Percentiles rank a stretch among this genome's conserved stretches.
Conservation (phyloP, 2,797 vertebrate species). For the Tangara arthus region DNA sequence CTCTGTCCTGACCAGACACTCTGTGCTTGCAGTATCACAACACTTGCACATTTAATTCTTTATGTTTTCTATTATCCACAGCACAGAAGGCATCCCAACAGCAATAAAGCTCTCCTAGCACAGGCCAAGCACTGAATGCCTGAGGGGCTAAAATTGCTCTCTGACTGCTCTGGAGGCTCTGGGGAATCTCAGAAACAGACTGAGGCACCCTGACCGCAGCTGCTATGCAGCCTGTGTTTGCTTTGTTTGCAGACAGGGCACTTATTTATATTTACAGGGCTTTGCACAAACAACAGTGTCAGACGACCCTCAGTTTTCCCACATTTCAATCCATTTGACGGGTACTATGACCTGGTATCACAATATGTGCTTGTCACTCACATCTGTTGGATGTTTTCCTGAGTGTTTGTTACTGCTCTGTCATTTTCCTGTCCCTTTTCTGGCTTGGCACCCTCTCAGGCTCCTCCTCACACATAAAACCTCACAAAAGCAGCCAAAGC, state of each 20-base stretch:
- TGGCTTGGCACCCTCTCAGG: background rate
- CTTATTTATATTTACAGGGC: background rate
- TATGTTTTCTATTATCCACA: background rate
- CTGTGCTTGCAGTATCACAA: background rate
- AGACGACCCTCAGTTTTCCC: background rate
- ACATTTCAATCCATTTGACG: background rate
- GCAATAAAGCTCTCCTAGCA: background rate
- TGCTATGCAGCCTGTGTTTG: background rate
- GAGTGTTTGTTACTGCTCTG: background rate
- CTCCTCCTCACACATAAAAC: background rate
- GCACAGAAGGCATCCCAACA: background rate
- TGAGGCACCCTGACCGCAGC: background rate
- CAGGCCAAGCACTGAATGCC: background rate
- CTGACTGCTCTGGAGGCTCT: background rate
- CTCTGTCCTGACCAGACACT: background rate
- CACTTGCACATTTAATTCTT: background rate
- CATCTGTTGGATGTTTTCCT: background rate
- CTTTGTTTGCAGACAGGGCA: slow-evolving; percentile 27
- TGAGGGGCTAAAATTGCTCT: background rate
- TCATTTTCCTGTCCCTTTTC: background rate
- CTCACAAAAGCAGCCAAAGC: background rate
- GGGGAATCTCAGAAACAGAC: background rate
- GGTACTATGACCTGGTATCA: background rate
- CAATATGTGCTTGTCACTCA: background rate
- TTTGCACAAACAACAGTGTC: background rate